These are phyloP conservation scores for Drosophila ustulata DNA, from an alignment of 2,888 invertebrate genomes.

Conservation along the genomic window DNA sequence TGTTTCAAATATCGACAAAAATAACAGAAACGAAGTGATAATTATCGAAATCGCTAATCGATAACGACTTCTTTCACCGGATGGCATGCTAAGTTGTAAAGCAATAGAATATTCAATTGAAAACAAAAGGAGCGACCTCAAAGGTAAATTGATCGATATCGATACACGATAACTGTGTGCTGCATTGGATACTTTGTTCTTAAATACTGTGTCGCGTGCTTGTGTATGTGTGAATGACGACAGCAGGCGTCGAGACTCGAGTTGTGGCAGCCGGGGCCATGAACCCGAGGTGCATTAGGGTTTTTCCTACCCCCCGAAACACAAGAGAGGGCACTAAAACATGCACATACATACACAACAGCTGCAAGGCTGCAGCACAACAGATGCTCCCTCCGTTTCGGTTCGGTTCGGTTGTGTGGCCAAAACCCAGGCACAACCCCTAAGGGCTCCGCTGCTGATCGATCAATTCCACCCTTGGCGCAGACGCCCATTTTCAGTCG, in stretches of 20 bases:
- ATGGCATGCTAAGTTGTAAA: no score
- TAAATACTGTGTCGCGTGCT: background rate
- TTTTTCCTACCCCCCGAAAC: constrained; percentile 61
- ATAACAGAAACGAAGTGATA: no score
- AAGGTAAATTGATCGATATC: background rate
- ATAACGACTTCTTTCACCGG: no score
- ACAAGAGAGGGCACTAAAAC: constrained; percentile 9
- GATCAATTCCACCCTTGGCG: constrained; percentile 76
- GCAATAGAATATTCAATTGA: no score
- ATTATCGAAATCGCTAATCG: no score
- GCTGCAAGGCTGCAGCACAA: constrained; percentile 44
- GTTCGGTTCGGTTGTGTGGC: constrained; percentile 56
- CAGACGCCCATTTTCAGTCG: constrained; percentile 58
- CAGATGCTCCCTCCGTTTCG: constrained; percentile 62
- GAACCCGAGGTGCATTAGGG: constrained; percentile 40
- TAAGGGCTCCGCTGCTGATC: constrained; percentile 59
- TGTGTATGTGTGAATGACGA: constrained; percentile 15
- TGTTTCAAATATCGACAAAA: no score
- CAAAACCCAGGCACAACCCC: constrained; percentile 51
- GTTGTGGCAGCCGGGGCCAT: constrained; percentile 5
- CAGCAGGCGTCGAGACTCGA: background rate
- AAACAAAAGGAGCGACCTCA: background rate
- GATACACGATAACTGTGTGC: constrained; percentile 4
- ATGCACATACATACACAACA: constrained; percentile 40
- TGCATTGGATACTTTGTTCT: constrained; percentile 42